Evolutionary conservation across 2,888 invertebrate genomes (phyloP), one percentile per base, ranked within the genome.

Genomic region (Aporophyla nigra): DNA sequence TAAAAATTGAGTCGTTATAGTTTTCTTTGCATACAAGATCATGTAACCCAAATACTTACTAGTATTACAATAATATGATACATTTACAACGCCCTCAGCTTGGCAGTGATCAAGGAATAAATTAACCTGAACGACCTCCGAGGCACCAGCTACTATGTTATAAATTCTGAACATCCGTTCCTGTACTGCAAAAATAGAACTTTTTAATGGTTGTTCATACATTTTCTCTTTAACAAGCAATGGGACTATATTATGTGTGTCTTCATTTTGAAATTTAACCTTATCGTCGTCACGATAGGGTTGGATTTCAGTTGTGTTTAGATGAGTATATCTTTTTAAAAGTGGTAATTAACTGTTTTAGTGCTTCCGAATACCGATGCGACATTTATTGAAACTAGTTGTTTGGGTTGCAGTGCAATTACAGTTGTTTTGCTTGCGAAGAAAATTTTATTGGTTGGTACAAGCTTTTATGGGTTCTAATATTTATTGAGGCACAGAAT

Each of bases 121-220:
- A 83, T 86, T 86, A 78, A 71, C 68, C 61, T 67, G 63, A 78
- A 78, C 62, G 62, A 63, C 68, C 87, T 72, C 58, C 33, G 12
- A 75, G 58, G 62, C 85, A 86, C 62, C 40, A 73, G 73, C 56
- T 72, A 72, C 62, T 71, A 76, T 75, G 80, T 81, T 77, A 86
- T 88, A 87, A 85, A 88, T 87, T 84, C 75, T 68, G 76, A 78
- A 86, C 84, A 87, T 88, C 79, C 77, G 79, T 85, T 86, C 72
- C 62, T 78, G 71, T 83, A 87, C 80, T 85, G 86, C 78, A 83
- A 77, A 79, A 84, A 78, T 82, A 82, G 78, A 89, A 87, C 87
- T 90, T 90, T 88, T 87, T 86, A 89, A 91, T 87, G 82, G 85
- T 73, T 82, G 76, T 78, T 83, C 86, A 81, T 86, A 85, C 82